These are phyloP conservation scores for Octopus bimaculoides DNA, from an alignment of 1,140 invertebrate species.

Conservation along the genomic window DNA sequence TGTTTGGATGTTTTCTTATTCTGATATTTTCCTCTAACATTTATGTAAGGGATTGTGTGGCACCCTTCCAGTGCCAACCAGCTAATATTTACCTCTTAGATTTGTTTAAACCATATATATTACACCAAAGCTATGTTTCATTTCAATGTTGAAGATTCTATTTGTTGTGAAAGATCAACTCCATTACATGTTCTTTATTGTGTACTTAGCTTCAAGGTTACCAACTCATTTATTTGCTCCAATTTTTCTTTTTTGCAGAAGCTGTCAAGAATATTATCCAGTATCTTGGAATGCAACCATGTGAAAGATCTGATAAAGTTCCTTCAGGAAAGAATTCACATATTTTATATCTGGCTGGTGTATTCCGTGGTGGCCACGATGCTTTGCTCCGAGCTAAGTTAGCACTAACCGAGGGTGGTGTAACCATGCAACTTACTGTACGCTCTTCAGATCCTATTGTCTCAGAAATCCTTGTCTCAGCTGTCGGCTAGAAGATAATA, in stretches of 20 bases:
- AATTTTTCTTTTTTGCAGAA: slow-evolving; percentile 58
- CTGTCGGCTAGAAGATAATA: slow-evolving; percentile 46
- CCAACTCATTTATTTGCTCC: no score
- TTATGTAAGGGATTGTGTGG: no score
- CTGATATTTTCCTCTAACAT: no score
- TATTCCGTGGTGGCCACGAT: slow-evolving; percentile 85
- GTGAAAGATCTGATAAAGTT: slow-evolving; percentile 82
- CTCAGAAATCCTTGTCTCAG: slow-evolving; percentile 74
- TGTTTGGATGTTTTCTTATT: no score
- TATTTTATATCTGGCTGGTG: slow-evolving; percentile 75
- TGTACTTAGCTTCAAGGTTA: no score
- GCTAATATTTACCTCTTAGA: no score
- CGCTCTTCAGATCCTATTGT: slow-evolving; percentile 63
- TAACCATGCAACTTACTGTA: slow-evolving; percentile 71
- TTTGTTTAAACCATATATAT: no score
- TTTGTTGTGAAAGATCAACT: no score
- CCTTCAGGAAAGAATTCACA: slow-evolving; percentile 79
- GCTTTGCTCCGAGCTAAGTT: slow-evolving; percentile 69
- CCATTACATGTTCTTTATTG: no score
- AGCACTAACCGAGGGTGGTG: slow-evolving; percentile 65
- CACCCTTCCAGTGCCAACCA: no score
- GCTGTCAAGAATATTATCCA: slow-evolving; percentile 83
- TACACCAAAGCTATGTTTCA: no score
- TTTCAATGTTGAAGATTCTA: no score
- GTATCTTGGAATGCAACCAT: slow-evolving; percentile 84